A percentile compares a stretch with the other conserved stretches of the same genome.
Evolutionary conservation across 2,113 vertebrate species (phyloP).

Genomic region (Atractosteus spatula): DNA sequence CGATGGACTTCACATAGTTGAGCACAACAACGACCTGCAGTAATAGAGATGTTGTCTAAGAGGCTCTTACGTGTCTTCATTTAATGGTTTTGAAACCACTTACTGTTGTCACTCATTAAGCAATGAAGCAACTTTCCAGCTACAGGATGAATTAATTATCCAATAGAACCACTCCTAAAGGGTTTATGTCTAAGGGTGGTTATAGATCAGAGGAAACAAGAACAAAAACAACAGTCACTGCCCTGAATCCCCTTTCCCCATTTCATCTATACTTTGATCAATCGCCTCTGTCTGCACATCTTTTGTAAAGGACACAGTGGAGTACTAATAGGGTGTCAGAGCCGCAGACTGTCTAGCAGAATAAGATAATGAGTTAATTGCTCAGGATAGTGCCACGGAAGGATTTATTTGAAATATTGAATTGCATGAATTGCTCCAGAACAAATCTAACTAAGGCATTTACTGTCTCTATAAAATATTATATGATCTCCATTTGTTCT

Average conservation of each 20-base stretch:
- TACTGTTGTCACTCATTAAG: slow-evolving; percentile 52
- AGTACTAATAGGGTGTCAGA: not conserved
- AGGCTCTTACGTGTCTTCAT: slow-evolving; percentile 43
- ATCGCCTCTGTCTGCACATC: not conserved
- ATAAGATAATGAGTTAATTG: not conserved
- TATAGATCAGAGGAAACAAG: too few species aligned
- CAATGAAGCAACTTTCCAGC: slow-evolving; percentile 26
- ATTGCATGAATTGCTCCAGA: too few species aligned
- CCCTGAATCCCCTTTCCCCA: not conserved
- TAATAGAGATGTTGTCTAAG: slow-evolving; percentile 35
- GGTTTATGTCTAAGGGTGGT: too few species aligned
- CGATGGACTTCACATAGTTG: slow-evolving; percentile 32
- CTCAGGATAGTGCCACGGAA: not conserved
- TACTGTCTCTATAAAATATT: too few species aligned
- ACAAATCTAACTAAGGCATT: too few species aligned
- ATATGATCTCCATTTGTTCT: too few species aligned
- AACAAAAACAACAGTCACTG: too few species aligned
- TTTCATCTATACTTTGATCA: not conserved
- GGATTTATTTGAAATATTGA: too few species aligned
- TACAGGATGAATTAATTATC: slow-evolving; percentile 22
- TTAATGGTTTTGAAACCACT: slow-evolving; percentile 54
- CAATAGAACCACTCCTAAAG: slow-evolving; percentile 11
- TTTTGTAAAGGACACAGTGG: not conserved
- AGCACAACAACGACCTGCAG: slow-evolving; percentile 25
- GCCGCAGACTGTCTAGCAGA: not conserved